Conservation (phyloP, 53 echinoderm and acorn worm genomes). For the Echinarachnius parma region DNA sequence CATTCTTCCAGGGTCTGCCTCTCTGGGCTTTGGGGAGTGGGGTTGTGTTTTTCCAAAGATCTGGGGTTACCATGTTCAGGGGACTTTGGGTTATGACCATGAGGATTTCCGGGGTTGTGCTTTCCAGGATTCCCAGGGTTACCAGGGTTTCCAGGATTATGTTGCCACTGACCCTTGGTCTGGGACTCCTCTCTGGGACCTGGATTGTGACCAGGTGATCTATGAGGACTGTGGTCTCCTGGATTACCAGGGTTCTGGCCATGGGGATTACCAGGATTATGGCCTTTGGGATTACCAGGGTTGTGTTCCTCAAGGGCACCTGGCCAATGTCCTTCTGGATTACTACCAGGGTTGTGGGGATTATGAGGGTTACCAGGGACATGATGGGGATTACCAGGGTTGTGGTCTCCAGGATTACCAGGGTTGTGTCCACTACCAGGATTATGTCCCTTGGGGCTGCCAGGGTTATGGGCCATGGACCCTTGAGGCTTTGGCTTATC, state of each 20-base stretch:
- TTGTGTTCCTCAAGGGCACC: constrained; percentile 16
- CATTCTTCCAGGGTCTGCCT: neutral
- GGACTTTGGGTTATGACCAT: neutral
- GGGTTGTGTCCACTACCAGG: constrained; percentile 12
- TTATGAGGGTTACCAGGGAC: too few species aligned
- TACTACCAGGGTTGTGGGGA: constrained; percentile 7
- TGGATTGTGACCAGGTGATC: constrained; percentile 2
- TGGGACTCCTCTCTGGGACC: neutral
- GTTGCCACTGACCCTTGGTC: neutral
- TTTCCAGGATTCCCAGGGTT: constrained; percentile 1
- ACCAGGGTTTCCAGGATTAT: constrained; percentile 1
- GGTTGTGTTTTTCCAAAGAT: neutral
- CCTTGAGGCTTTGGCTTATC: neutral
- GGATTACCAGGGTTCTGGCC: neutral
- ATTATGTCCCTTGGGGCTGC: constrained; percentile 5
- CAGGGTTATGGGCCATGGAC: neutral
- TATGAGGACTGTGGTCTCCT: neutral
- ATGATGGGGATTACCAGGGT: neutral
- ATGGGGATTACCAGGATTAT: neutral
- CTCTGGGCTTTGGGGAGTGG: neutral
- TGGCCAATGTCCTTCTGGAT: too few species aligned
- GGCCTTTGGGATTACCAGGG: constrained; percentile 16
- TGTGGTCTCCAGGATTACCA: neutral
- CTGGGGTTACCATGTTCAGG: neutral
- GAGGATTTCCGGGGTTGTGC: neutral